Base-by-base conservation (phyloP, 2,113 vertebrate genomes). In the Pomatostomus ruficeps region DNA sequence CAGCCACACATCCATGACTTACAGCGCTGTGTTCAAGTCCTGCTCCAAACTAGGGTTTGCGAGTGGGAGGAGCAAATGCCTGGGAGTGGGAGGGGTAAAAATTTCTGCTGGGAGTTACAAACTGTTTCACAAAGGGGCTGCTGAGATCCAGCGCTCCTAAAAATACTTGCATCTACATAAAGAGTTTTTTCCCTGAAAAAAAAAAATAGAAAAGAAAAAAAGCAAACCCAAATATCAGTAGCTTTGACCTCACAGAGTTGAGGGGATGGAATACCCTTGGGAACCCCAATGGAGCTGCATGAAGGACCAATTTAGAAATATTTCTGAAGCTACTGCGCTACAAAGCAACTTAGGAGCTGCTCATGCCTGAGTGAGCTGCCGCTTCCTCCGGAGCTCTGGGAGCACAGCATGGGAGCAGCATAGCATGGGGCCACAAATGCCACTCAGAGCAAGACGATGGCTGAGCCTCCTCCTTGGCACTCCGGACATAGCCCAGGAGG, bases 391-490 rank as follows among this genome's bases (percentile, higher is more conserved):
- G 22, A 66, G 52, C 54, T 80, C 54, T 31, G 5, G 1, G 62
- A 72, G 72, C 61, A 48, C 40, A 70, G 71, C 78, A 55, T 2
- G 19, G 43, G 62, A 73, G 43, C 7, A 1, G 42, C 45, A 87
- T 42, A 26, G 14, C 42, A 20, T 0, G 3, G 58, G 26, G 12
- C 12, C 12, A 5, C 2, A 5, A 71, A 54, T 3, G 2, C 24
- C 11, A 8, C 48, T 63, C 20, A 0, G 7, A 76, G 43, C 33
- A 9, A 46, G 43, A 51, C 0, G 0, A 12, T 10, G 55, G 51
- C 70, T 22, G 29, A 63, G 28, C 33, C 63, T 48, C 40, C 68
- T 63, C 12, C 72, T 33, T 3, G 1, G 29, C 20, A 35, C 58
- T 33, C 43, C 0, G 9, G 63, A 38, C 54, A 57, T 28, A 52